Base-by-base conservation (phyloP, 37 sponge, comb jelly and placozoan species). In the Lycopodina hypogea region DNA sequence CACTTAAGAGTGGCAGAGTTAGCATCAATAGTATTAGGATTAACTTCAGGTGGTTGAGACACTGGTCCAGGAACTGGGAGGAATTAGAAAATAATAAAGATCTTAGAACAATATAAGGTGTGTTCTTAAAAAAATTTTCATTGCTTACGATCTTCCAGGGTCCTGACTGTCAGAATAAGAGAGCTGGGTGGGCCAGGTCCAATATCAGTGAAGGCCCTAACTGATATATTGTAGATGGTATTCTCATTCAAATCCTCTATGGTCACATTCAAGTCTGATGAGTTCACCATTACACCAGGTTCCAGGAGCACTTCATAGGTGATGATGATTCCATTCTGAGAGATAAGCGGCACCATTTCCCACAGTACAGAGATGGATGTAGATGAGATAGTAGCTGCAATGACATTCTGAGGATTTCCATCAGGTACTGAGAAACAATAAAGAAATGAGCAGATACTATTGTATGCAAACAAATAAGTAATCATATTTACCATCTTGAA, bases 271-370 rank as follows among this genome's bases (percentile, higher is more conserved):
- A 58, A 37, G 9, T 58, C 1, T 22, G 70, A 53, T 17, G 70
- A 28, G n/a, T 56, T 69, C 70, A 22, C 23, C 1, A 14, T 70
- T 2, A 40, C 24, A 42, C 23, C 9, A 35, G 70, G 70, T 45
- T 70, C 38, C 1, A 42, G 45, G 45, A 22, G 34, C 4, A 81
- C 77, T 40, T 40, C 48, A 38, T 83, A 75, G 2, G 12, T 39
- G 12, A n/a, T 83, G 75, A 83, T 83, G 60, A 77, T 66, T 40
- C 84, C 84, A 83, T 83, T 83, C 40, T 57, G 53, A 45, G 42
- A 42, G 3, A 40, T 40, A 23, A 4, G 12, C 12, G 68, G 69
- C n/a, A 76, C 77, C 17, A 4, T 51, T 7, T 74, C 69, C 84
- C 84, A 83, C 0, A n/a, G 28, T 14, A 83, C 77, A 35, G 28